Conservation (phyloP, 2,797 vertebrate species). For the Danio aesculapii region DNA sequence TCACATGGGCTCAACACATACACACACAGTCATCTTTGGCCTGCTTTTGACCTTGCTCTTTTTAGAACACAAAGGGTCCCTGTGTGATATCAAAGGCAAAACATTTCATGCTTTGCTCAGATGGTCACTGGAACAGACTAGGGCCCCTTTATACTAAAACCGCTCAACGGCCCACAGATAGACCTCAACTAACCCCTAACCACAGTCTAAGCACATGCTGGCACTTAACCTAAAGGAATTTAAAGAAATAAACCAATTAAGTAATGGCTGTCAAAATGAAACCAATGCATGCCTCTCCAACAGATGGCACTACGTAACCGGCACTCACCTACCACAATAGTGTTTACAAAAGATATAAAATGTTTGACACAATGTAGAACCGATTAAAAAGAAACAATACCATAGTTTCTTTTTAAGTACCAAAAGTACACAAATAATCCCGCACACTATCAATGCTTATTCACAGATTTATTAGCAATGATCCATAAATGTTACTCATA, state of each 20-base stretch:
- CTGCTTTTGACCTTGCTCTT: constrained; percentile 37
- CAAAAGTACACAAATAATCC: no score
- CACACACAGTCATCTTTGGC: constrained; percentile 31
- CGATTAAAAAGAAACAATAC: no score
- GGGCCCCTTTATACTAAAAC: constrained; percentile 7
- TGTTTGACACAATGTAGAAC: background rate
- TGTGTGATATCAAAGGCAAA: constrained; percentile 49
- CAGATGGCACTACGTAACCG: background rate
- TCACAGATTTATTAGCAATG: no score
- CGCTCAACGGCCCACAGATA: constrained; percentile 12
- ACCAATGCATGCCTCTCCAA: background rate
- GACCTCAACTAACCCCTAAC: background rate
- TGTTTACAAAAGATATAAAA: background rate
- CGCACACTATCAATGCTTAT: no score
- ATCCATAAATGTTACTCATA: no score
- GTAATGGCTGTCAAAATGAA: background rate
- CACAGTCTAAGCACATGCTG: background rate
- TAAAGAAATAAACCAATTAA: background rate
- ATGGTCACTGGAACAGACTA: constrained; percentile 57
- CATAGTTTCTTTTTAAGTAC: no score
- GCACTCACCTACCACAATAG: background rate
- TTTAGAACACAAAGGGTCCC: constrained; percentile 17
- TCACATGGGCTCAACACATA: constrained; percentile 28
- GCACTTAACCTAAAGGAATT: background rate
- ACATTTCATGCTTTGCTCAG: constrained; percentile 54